Base-by-base conservation (phyloP, 2,113 vertebrate genomes). In the Caracal caracal region DNA sequence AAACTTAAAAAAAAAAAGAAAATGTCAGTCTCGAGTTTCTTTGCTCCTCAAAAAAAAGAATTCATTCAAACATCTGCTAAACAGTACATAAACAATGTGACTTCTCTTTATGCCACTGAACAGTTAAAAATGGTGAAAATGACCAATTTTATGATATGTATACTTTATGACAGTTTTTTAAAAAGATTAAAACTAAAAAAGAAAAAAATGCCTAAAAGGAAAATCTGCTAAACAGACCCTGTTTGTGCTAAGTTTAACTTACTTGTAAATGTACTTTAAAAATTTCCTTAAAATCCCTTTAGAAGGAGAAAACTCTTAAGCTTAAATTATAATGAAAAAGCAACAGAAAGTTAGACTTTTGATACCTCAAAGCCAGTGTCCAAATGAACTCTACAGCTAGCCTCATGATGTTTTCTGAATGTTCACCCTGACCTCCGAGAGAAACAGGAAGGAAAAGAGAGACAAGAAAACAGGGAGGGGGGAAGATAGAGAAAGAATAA, bases 281-380 rank as follows among this genome's bases (percentile, higher is more conserved):
- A 73, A 95, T 88, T 85, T 5, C 26, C 9, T 96, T 85, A 76
- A 76, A 30, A 93, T 76, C 5, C 10, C 0, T 90, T 80, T 49
- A 85, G 47, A 33, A 89, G 66, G 33, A 78, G 37, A 96, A 90
- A 81, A 15, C 20, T 90, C 43, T 90, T 47, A 82, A 53, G 6
- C 30, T 90, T 94, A 70, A 91, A 59, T n/a, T 63, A 80, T 84
- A 91, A 73, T 75, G 51, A 63, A 88, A 88, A 93, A 30, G 4
- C 47, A 47, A 83, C 5, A 83, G 78, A 94, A 85, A 91, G 78
- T 79, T 81, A 73, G 24, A 4, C 1, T 76, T 81, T 94, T 84
- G 59, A 16, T 10, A 82, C 9, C 17, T 30, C 13, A 49, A 73
- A 78, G 33, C 49, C 47, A 75, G 5, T 43, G 35, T 89, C 40